Evolutionary conservation across 1,140 invertebrate genomes (phyloP).

Genomic region (Sycobia sp.): DNA sequence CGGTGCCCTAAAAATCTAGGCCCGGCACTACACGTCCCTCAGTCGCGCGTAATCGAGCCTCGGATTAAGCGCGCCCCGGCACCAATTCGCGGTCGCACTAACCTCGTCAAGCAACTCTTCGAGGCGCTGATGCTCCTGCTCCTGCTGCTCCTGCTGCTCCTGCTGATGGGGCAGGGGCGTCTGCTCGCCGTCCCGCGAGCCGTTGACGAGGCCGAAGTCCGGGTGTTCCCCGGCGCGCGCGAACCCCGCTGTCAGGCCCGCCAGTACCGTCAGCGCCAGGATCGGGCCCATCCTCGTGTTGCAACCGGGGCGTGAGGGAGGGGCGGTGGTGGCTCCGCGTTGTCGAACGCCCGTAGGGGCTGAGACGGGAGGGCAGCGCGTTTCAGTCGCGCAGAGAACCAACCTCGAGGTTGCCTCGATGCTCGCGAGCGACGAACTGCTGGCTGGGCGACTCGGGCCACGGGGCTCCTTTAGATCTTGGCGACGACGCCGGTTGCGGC

Average conservation of each 20-base stretch:
- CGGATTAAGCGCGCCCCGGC: no score
- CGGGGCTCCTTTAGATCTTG: slow-evolving; percentile 1
- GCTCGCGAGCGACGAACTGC: not conserved
- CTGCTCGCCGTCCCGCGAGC: not conserved
- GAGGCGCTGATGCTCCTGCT: not conserved
- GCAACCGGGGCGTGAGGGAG: no score
- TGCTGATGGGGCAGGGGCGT: not conserved
- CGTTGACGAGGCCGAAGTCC: not conserved
- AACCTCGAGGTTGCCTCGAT: not conserved
- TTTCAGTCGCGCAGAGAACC: no score
- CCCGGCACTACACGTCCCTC: no score
- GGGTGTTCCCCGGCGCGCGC: no score
- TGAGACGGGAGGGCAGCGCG: no score
- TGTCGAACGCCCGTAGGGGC: no score
- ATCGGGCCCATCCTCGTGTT: slow-evolving; percentile 2
- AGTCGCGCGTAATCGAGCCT: no score
- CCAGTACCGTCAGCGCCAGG: not conserved
- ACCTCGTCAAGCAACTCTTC: not conserved
- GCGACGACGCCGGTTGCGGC: not conserved
- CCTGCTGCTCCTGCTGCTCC: not conserved
- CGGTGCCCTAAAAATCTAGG: no score
- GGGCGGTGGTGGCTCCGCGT: no score
- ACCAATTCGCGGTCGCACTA: not conserved
- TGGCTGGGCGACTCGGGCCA: not conserved
- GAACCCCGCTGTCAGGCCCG: no score